Conservation (phyloP, 37 sponge, comb jelly and placozoan species). For the Beroe forskalii region DNA sequence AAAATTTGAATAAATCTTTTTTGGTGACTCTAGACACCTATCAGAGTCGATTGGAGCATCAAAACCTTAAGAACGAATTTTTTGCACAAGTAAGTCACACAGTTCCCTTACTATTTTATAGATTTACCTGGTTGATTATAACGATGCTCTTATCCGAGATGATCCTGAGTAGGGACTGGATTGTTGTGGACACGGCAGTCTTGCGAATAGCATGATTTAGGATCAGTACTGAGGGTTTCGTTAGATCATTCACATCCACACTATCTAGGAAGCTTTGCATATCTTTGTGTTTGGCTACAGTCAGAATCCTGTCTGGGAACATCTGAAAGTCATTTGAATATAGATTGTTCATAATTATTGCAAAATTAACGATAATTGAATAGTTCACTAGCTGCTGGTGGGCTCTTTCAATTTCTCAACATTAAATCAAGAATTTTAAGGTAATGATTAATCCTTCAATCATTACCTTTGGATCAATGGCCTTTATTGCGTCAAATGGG, state of each 20-base stretch:
- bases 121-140: not conserved
- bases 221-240: not conserved
- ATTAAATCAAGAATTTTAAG: no score
- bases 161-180: not conserved
- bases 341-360: not conserved
- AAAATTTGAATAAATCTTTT: no score
- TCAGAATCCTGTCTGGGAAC: not conserved
- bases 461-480: not conserved
- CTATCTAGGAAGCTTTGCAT: not conserved
- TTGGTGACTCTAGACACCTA: no score
- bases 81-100: no score
- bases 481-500: not conserved
- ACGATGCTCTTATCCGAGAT: not conserved
- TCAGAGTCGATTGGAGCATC: no score
- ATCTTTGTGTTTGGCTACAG: not conserved
- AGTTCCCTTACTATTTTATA: no score
- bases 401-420: no score
- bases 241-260: not conserved
- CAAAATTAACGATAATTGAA: not conserved
- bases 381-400: no score
- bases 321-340: no score
- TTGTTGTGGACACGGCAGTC: not conserved
- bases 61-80: no score
- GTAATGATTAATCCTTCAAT: no score
- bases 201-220: not conserved